Conservation (phyloP, 2,113 vertebrate species). For the Pachyramphus minor region DNA sequence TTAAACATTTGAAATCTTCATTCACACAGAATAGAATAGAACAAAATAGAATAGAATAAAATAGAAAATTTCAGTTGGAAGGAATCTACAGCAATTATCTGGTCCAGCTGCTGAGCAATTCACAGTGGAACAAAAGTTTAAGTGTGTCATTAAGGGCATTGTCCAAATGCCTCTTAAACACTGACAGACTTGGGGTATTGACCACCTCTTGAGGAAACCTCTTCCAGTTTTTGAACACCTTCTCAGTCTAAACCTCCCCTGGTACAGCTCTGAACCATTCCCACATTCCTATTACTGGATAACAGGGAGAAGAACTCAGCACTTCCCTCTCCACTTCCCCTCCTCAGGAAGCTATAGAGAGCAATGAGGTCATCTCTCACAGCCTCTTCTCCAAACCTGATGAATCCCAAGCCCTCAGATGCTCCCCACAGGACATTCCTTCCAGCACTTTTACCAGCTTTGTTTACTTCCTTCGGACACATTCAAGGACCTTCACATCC, state of each 20-base stretch:
- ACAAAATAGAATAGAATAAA: not conserved
- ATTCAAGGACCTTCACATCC: not conserved
- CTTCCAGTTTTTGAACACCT: not conserved
- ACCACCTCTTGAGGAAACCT: not conserved
- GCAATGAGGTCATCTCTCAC: not conserved
- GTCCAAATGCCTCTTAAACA: not conserved
- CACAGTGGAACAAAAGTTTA: not conserved
- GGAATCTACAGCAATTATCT: not conserved
- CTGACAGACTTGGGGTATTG: not conserved
- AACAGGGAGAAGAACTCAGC: not conserved
- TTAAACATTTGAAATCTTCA: not conserved
- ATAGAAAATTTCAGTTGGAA: not conserved
- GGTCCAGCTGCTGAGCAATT: not conserved
- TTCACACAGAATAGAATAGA: not conserved
- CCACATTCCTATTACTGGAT: no score
- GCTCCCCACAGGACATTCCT: no score
- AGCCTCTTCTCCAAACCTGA: not conserved
- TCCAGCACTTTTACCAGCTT: not conserved
- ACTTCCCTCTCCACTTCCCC: not conserved
- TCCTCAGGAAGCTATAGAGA: not conserved
- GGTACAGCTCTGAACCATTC: not conserved
- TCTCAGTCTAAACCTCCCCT: not conserved
- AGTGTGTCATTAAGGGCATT: not conserved
- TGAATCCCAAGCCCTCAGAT: not conserved
- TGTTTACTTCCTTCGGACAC: not conserved